Conservation (phyloP, 2,888 invertebrate genomes). For the Orchesellides sinensis region DNA sequence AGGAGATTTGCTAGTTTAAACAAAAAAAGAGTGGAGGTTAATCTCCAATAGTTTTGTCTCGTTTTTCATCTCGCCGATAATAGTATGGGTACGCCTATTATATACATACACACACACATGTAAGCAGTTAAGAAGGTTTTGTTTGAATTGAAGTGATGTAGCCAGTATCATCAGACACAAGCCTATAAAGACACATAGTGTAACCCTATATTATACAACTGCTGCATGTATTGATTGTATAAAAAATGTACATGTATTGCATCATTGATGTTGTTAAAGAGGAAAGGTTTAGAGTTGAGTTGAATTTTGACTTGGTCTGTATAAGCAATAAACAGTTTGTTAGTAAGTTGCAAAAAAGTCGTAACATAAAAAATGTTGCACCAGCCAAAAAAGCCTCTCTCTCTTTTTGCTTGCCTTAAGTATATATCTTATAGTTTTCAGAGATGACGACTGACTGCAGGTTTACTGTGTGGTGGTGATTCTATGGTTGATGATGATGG, state of each 20-base stretch:
- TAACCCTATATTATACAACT: background rate
- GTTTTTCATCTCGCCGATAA: conserved; percentile 58
- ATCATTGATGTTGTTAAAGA: conserved; percentile 15
- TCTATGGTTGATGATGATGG: conserved; percentile 4
- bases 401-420: conserved; percentile 22
- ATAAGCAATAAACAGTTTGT: conserved; percentile 41
- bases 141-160: conserved; percentile 52
- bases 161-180: background rate
- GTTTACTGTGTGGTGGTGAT: conserved; percentile 19
- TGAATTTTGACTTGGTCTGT: conserved; percentile 13
- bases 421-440: no score
- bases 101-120: conserved; percentile 17
- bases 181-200: background rate
- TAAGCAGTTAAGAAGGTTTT: no score
- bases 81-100: conserved; percentile 55
- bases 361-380: conserved; percentile 66
- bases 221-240: background rate
- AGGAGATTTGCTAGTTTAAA: conserved; percentile 53
- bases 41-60: conserved; percentile 44
- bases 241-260: background rate
- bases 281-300: conserved; percentile 11
- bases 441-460: conserved; percentile 17
- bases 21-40: conserved; percentile 30
- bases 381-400: conserved; percentile 60
- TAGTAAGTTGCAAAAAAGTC: conserved; percentile 50